These are phyloP conservation scores for Euleptes europaea DNA, from an alignment of 2,113 vertebrate species.

Conservation along the genomic window DNA sequence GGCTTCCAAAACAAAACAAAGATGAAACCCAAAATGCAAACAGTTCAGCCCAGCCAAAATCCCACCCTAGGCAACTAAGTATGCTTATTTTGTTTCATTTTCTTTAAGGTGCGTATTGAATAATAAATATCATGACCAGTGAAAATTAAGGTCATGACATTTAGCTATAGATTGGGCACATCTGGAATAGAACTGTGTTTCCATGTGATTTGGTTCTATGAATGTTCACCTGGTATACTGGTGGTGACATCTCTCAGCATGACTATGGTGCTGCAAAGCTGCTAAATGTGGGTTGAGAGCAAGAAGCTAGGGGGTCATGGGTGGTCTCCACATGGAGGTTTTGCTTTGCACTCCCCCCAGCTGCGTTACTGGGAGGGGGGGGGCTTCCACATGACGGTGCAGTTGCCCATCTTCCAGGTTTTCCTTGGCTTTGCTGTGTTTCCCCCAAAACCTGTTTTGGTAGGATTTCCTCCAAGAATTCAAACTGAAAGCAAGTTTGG, in stretches of 20 bases:
- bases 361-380: no score
- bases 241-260: no score
- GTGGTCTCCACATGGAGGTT: no score
- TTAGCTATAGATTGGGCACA: background rate
- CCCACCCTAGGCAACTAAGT: background rate
- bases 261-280: background rate
- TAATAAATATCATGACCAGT: background rate
- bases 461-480: no score
- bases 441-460: no score
- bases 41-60: background rate
- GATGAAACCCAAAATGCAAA: fast-evolving
- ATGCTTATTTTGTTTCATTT: background rate
- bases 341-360: no score
- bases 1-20: fast-evolving
- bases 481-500: no score
- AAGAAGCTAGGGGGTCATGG: background rate
- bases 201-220: background rate
- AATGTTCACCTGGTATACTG: background rate
- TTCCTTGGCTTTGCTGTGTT: no score
- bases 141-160: background rate
- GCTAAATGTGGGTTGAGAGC: background rate
- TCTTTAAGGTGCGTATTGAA: background rate
- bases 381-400: no score
- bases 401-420: no score
- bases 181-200: background rate